Evolutionary conservation across 2,888 invertebrate genomes (phyloP).

Genomic region (Pseudococcus viburni): DNA sequence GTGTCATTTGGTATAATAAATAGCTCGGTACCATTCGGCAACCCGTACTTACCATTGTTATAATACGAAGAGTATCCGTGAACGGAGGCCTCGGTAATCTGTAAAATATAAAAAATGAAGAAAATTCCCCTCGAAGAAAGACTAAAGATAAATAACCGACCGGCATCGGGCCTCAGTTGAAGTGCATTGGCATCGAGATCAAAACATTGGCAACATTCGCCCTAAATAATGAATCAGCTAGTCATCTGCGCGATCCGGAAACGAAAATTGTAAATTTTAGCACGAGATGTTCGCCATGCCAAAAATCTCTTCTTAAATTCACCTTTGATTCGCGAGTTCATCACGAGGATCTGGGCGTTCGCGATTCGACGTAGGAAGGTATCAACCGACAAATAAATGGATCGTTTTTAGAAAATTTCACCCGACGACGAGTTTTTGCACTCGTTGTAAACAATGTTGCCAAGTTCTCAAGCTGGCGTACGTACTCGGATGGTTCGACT

Average conservation of each 20-base stretch:
- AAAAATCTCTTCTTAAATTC: background rate
- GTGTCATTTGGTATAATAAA: background rate
- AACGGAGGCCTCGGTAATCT: background rate
- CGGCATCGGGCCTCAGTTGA: background rate
- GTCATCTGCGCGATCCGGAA: background rate
- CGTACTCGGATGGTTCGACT: background rate
- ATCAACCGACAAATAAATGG: background rate
- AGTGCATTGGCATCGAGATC: slow-evolving; percentile 12
- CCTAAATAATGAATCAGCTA: background rate
- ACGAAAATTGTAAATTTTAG: background rate
- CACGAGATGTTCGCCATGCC: background rate
- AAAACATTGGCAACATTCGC: background rate
- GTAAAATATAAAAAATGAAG: slow-evolving; percentile 9
- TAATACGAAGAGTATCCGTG: background rate
- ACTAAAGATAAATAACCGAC: background rate
- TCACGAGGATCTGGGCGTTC: background rate
- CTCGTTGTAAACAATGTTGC: background rate
- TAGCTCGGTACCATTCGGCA: background rate
- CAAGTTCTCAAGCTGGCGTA: background rate
- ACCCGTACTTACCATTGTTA: background rate
- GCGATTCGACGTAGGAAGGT: background rate
- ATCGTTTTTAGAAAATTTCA: background rate
- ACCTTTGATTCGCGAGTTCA: background rate
- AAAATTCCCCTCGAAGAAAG: background rate
- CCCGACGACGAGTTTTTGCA: background rate